Conservation (phyloP, 1,140 invertebrate species). For the Pissodes strobi region DNA sequence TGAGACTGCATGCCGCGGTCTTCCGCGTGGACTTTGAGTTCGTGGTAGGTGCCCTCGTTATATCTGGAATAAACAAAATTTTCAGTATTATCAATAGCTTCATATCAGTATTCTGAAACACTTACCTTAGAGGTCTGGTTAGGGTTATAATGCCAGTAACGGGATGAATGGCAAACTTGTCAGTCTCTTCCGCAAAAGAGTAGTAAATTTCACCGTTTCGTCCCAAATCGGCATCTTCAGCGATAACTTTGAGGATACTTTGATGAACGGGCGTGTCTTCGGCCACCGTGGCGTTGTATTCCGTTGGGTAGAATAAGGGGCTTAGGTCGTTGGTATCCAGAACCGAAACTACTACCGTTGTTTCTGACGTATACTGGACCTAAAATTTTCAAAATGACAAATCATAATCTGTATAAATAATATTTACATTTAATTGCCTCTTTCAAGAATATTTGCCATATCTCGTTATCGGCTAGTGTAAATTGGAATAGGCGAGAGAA, state of each 20-base stretch:
- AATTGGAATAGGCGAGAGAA: too few relatives aligned
- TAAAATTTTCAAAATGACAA: slow-evolving; percentile 3
- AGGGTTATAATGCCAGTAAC: slow-evolving; percentile 87
- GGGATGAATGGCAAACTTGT: slow-evolving; percentile 89
- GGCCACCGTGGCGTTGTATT: slow-evolving; percentile 84
- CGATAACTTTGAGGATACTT: slow-evolving; percentile 75
- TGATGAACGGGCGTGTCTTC: slow-evolving; percentile 87
- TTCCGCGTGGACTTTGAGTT: slow-evolving; percentile 78
- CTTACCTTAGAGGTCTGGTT: slow-evolving; percentile 74
- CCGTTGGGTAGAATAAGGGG: slow-evolving; percentile 86
- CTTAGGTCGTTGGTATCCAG: slow-evolving; percentile 90
- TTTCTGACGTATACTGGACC: slow-evolving; percentile 67
- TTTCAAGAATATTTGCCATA: too few relatives aligned
- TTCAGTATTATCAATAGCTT: not conserved
- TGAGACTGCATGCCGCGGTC: slow-evolving; percentile 76
- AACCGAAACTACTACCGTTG: slow-evolving; percentile 78
- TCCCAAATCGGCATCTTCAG: slow-evolving; percentile 93
- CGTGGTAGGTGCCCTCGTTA: slow-evolving; percentile 69
- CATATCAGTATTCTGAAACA: not conserved
- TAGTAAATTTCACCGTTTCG: slow-evolving; percentile 96
- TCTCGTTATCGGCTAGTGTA: too few relatives aligned
- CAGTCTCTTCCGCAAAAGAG: slow-evolving; percentile 80
- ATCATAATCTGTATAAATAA: not conserved
- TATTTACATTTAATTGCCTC: too few relatives aligned
- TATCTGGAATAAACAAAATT: slow-evolving; percentile 21